phyloP scores from a whole-genome alignment of 2,113 vertebrate species.

The Hylia prasina region DNA sequence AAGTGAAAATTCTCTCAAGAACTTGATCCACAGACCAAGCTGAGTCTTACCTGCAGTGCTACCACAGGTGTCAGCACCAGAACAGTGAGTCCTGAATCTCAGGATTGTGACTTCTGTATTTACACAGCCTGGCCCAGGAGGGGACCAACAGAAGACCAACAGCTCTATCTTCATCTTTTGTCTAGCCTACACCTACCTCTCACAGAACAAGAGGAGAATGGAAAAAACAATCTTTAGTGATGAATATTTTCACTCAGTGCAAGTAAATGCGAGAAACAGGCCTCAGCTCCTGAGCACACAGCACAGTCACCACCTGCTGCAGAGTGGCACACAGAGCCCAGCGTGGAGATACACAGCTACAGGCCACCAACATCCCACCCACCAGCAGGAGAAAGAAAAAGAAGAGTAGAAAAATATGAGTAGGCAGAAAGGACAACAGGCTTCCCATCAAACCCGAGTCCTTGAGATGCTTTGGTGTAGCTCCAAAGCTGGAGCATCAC shows the following conservation, averaged over 20 bases:
- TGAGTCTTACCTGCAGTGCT: background rate
- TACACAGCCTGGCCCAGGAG: background rate
- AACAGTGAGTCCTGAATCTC: accelerated
- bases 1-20: background rate
- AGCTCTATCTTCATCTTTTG: background rate
- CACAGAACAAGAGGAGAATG: background rate
- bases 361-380: background rate
- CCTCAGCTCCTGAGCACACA: background rate
- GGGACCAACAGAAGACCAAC: background rate
- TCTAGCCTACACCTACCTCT: background rate
- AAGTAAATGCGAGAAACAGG: accelerated
- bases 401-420: accelerated
- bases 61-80: background rate
- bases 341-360: background rate
- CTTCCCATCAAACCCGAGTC: background rate
- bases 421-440: accelerated
- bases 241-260: background rate
- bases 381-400: background rate
- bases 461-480: background rate
- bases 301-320: background rate
- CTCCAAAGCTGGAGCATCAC: background rate
- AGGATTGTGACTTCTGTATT: background rate
- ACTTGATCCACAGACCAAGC: background rate
- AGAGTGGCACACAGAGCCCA: background rate
- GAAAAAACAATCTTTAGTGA: background rate